These are phyloP conservation scores for Uloborus plumipes DNA, from an alignment of 2,888 invertebrate species.

Conservation along the genomic window DNA sequence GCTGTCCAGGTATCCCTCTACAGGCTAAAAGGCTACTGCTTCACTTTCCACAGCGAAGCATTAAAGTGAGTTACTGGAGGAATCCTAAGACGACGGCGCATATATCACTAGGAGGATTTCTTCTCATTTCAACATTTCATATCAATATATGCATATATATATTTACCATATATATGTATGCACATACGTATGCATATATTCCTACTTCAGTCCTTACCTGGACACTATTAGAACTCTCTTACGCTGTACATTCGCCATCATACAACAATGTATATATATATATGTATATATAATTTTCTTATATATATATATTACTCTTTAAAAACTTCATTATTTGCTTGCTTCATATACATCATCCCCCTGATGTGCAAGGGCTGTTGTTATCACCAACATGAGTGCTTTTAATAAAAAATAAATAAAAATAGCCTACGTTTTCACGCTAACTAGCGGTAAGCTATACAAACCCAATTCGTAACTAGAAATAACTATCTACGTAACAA, in stretches of 20 bases:
- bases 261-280: conserved; percentile 1
- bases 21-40: conserved; percentile 53
- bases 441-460: conserved; percentile 52
- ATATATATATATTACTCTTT: background rate
- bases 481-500: conserved; percentile 45
- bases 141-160: conserved; percentile 44
- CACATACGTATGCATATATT: conserved; percentile 28
- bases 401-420: conserved; percentile 60
- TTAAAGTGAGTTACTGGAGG: conserved; percentile 48
- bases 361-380: background rate
- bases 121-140: conserved; percentile 15
- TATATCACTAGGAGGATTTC: conserved; percentile 40
- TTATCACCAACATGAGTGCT: conserved; percentile 44
- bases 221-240: background rate
- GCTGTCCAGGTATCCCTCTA: conserved; percentile 55
- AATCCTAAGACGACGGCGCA: conserved; percentile 46
- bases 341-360: background rate
- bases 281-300: background rate
- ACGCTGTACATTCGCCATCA: background rate
- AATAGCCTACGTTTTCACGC: conserved; percentile 55
- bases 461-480: conserved; percentile 42
- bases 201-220: conserved; percentile 15
- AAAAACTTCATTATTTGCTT: too few relatives aligned
- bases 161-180: conserved; percentile 22
- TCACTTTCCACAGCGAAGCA: conserved; percentile 11